phyloP scores from a whole-genome alignment of 2,113 vertebrate genomes.

The Corydoras maculifer region DNA sequence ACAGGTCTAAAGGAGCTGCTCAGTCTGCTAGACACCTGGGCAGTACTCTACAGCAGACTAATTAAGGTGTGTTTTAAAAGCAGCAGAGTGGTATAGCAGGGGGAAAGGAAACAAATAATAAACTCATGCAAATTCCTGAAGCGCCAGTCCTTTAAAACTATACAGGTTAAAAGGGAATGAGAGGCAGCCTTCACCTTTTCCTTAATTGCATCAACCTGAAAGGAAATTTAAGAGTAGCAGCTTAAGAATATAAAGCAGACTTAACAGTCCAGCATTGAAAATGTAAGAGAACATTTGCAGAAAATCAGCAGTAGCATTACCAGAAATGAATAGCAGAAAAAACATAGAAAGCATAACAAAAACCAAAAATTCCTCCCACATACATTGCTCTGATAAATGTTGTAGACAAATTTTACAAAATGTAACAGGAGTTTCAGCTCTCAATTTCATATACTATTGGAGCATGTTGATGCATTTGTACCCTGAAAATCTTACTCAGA shows the following conservation, averaged over 20 bases:
- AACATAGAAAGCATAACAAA: conserved; percentile 26
- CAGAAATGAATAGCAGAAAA: conserved; percentile 41
- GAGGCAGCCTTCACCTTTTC: conserved; percentile 99
- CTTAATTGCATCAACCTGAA: conserved; percentile 99
- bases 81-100: conserved; percentile 83
- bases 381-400: too few relatives aligned
- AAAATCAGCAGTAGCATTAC: conserved; percentile 61
- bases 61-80: conserved; percentile 75
- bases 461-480: too few relatives aligned
- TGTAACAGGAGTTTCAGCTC: too few relatives aligned
- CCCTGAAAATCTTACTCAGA: too few relatives aligned
- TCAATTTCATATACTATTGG: too few relatives aligned
- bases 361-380: not conserved
- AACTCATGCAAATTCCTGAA: conserved; percentile 95
- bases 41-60: conserved; percentile 72
- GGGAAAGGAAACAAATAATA: conserved; percentile 54
- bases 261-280: conserved; percentile 69
- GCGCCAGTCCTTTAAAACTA: conserved; percentile 92
- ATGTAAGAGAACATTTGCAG: conserved; percentile 71
- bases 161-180: conserved; percentile 81
- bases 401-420: too few relatives aligned
- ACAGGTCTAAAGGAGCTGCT: conserved; percentile 55
- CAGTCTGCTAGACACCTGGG: conserved; percentile 59
- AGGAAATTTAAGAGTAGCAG: conserved; percentile 99
- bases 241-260: conserved; percentile 78